Conservation (phyloP, 2,113 vertebrate species). For the Hystrix cristata region DNA sequence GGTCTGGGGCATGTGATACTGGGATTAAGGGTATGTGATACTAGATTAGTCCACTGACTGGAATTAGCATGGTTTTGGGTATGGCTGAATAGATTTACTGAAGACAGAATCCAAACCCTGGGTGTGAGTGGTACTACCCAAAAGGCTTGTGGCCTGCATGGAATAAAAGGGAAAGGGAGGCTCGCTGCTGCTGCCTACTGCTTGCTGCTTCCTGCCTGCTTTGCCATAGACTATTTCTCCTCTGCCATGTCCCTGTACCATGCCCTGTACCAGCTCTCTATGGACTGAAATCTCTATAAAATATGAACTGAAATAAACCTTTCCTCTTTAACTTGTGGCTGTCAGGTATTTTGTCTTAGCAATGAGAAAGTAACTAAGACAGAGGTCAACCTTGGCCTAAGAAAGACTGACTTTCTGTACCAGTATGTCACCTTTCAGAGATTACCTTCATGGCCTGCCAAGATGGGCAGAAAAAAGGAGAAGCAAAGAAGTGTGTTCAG, state of each 20-base stretch:
- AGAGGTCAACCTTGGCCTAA: neutral
- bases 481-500: neutral
- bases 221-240: neutral
- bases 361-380: neutral
- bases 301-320: neutral
- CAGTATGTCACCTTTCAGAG: neutral
- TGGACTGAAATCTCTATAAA: neutral
- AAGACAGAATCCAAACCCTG: neutral
- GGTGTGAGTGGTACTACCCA: neutral
- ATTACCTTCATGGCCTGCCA: neutral
- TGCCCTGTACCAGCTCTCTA: neutral
- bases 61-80: neutral
- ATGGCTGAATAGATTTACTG: neutral
- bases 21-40: neutral
- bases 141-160: neutral
- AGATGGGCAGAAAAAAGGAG: neutral
- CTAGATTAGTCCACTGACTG: neutral
- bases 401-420: neutral
- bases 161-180: neutral
- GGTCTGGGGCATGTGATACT: neutral
- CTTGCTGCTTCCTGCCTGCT: neutral
- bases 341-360: neutral
- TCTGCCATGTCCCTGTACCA: neutral
- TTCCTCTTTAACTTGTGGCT: neutral
- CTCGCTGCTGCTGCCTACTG: neutral